Evolutionary conservation across 2,797 vertebrate species (phyloP).

Genomic region (Coreius guichenoti): DNA sequence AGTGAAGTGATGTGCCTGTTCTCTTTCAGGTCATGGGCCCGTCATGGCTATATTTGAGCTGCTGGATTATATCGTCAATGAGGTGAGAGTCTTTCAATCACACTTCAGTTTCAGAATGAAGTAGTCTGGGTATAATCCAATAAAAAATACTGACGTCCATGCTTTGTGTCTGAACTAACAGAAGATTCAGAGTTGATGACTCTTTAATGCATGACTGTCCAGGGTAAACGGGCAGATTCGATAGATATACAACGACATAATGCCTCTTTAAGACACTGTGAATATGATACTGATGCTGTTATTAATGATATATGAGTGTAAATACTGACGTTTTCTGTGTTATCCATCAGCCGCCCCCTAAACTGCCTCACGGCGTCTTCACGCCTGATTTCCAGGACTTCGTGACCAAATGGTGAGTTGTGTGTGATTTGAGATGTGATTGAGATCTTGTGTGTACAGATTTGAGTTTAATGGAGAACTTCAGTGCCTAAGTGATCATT

Average conservation of each 20-base stretch:
- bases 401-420: constrained; percentile 92
- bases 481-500: background rate
- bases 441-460: background rate
- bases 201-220: background rate
- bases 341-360: constrained; percentile 87
- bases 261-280: background rate
- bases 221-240: background rate
- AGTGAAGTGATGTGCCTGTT: background rate
- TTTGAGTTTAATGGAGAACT: too few species aligned
- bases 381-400: constrained; percentile 96
- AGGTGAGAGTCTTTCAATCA: constrained; percentile 71
- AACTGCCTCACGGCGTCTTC: constrained; percentile 91
- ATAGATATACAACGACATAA: too few species aligned
- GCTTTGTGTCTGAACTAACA: background rate
- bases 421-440: constrained; percentile 37
- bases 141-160: background rate
- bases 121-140: background rate
- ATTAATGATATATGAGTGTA: background rate
- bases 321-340: background rate
- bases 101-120: too few species aligned
- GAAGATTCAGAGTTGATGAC: background rate
- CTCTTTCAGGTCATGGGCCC: constrained; percentile 81
- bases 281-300: background rate
- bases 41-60: constrained; percentile 92
- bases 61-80: constrained; percentile 91